A percentile compares a stretch with the other conserved stretches of the same genome.
Conservation (phyloP, 2,888 invertebrate genomes). For the Choristoneura rosaceana region DNA sequence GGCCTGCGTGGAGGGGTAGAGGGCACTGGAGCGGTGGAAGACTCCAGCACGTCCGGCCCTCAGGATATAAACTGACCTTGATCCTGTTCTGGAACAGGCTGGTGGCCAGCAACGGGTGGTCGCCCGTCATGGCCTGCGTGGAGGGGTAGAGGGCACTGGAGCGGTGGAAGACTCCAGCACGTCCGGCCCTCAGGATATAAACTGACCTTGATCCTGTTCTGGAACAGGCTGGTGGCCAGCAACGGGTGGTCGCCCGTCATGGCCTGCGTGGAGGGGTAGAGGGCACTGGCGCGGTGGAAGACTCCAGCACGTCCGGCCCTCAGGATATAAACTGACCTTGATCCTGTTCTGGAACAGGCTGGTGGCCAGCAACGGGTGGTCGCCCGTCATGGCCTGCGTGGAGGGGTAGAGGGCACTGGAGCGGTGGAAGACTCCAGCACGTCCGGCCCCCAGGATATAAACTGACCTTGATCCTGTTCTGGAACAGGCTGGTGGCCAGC, state of each 20-base stretch:
- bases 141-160: constrained; percentile 93
- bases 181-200: no score
- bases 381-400: constrained; percentile 90
- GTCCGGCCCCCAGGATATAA: no score
- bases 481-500: no score
- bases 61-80: constrained; percentile 79
- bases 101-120: constrained; percentile 90
- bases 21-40: constrained; percentile 85
- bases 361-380: constrained; percentile 89
- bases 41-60: no score
- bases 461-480: no score
- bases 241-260: no score
- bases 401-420: constrained; percentile 94
- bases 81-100: constrained; percentile 88
- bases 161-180: constrained; percentile 90
- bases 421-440: constrained; percentile 90
- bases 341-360: constrained; percentile 88
- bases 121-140: constrained; percentile 90
- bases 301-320: constrained; percentile 90
- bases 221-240: no score
- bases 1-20: constrained; percentile 92
- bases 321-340: constrained; percentile 70
- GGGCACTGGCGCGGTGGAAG: constrained; percentile 91
- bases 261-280: constrained; percentile 58
- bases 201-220: no score